Evolutionary conservation across 2,888 invertebrate genomes (phyloP), one percentile per base, ranked within the genome.

Genomic region (Diplolepis rosae): DNA sequence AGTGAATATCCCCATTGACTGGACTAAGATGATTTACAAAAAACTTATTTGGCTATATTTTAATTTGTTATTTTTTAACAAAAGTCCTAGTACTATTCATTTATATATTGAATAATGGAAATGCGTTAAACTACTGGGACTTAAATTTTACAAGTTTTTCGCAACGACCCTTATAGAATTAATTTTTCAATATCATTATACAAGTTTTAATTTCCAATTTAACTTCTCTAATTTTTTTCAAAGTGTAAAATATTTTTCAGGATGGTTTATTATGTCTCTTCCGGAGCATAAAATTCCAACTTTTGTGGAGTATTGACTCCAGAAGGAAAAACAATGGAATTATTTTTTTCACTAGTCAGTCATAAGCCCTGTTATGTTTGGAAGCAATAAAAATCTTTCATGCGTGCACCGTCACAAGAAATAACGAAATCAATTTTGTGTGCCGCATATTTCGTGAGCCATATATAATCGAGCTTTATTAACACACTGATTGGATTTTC

Each of bases 391-490:
- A 48, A 15, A 48, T 48, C 18, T 22, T 9, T 48, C 22, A 48
- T 48, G 22, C 11, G 11, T 48, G 22, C 11, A 48, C 22, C 22
- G 48, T 48, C 48, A 9, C 18, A 48, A 48, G 48, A 18, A 48
- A 48, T 15, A 48, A 11, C 48, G 22, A 9, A 22, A 48, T 15
- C 48, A 48, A 48, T 48, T 45, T 45, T 48, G 48, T 48, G 18
- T 48, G 48, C 48, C 22, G 48, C 22, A 11, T 48, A 22, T 22
- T 48, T 48, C 18, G 48, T 22, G 48, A 48, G 22, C 18, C 48
- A 48, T 48, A 22, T 22, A 48, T 48, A 48, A 48, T 48, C 48
- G 22, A 48, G 48, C 48, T 48, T 48, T 48, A 48, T 48, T 48
- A 48, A 48, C 18, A 22, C 22, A 11, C 22, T 48, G 48, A 48